These are phyloP conservation scores for Lonchura striata DNA, from an alignment of 2,113 vertebrate genomes.

Conservation along the genomic window DNA sequence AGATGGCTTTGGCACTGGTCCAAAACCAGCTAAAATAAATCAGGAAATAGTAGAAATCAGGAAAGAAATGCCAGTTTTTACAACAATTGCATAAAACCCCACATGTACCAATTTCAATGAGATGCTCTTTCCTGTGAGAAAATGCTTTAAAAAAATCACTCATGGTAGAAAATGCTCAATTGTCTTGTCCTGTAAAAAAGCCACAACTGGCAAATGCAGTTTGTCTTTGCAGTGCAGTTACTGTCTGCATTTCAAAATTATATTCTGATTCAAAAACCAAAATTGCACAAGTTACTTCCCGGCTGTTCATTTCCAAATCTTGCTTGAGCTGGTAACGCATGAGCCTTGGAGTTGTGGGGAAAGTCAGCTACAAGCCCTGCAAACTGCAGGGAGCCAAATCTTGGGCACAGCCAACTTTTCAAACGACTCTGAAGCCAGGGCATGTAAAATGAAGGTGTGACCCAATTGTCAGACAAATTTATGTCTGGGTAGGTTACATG, in stretches of 20 bases:
- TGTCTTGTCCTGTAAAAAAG: background rate
- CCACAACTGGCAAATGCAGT: background rate
- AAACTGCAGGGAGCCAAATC: background rate
- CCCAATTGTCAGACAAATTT: background rate
- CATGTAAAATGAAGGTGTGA: background rate
- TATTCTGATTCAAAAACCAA: background rate
- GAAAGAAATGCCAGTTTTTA: background rate
- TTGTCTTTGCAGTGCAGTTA: background rate
- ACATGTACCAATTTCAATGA: background rate
- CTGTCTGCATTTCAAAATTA: background rate
- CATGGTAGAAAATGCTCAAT: background rate
- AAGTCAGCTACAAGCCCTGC: background rate
- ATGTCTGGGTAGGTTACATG: background rate
- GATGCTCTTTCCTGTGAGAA: background rate
- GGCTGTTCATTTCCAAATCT: background rate
- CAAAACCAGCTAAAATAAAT: background rate
- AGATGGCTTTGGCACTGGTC: background rate
- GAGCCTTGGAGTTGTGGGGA: background rate
- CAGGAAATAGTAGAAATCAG: background rate
- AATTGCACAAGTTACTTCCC: background rate
- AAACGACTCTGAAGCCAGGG: background rate
- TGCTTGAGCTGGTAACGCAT: background rate
- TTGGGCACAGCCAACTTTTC: background rate
- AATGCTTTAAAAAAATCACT: background rate
- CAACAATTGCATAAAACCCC: background rate